These are phyloP conservation scores for Cyrtonyx montezumae DNA, from an alignment of 2,113 vertebrate species.

Conservation along the genomic window DNA sequence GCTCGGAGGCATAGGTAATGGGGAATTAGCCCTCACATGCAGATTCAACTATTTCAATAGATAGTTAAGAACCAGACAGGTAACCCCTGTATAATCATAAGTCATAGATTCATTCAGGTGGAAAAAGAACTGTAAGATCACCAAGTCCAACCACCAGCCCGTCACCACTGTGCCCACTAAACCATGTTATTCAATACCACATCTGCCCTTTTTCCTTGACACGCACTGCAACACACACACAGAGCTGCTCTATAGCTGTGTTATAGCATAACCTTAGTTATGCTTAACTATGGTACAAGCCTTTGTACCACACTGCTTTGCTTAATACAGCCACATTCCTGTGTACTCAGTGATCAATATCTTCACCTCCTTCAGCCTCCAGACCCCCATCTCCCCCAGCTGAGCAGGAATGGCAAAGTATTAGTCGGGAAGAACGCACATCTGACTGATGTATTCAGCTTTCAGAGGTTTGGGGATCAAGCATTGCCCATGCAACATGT, in stretches of 20 bases:
- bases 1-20: neutral
- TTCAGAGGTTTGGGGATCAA: neutral
- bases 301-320: neutral
- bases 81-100: neutral
- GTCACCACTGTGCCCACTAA: neutral
- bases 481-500: rapidly evolving
- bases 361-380: neutral
- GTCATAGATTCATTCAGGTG: too few species aligned
- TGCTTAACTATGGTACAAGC: neutral
- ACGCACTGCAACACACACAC: neutral
- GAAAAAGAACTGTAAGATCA: too few species aligned
- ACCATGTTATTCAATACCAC: too few species aligned
- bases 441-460: neutral
- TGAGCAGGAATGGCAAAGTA: neutral
- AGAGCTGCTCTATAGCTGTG: too few species aligned
- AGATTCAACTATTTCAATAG: neutral
- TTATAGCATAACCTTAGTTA: too few species aligned
- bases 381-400: neutral
- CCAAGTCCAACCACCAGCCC: neutral
- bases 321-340: neutral
- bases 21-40: neutral
- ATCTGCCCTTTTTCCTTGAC: neutral
- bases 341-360: neutral
- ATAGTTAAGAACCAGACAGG: neutral
- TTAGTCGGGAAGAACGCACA: neutral